These are phyloP conservation scores for Eriocheir sinensis DNA, from an alignment of 1,140 invertebrate genomes.

Conservation along the genomic window DNA sequence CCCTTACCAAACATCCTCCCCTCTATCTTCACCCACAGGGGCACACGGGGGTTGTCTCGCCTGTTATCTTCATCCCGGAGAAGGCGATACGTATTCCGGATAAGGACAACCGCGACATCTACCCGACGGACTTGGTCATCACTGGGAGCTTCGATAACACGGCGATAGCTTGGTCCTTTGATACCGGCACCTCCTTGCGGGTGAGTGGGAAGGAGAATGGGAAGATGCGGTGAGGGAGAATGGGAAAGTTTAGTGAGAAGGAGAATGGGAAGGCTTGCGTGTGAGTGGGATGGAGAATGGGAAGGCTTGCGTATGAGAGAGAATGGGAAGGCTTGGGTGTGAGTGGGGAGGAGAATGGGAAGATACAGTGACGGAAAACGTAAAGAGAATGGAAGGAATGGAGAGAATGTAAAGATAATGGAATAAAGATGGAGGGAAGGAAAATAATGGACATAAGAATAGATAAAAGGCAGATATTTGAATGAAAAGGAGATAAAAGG, in stretches of 20 bases:
- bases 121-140: slow-evolving; percentile 81
- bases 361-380: neutral
- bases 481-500: neutral
- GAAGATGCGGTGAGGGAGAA: neutral
- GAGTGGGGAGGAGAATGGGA: neutral
- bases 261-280: neutral
- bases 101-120: slow-evolving; percentile 79
- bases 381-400: no score
- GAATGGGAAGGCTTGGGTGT: no score
- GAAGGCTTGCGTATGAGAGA: no score
- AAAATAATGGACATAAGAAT: no score
- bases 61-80: slow-evolving; percentile 83
- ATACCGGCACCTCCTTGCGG: slow-evolving; percentile 71
- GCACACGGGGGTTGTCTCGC: slow-evolving; percentile 83
- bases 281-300: neutral
- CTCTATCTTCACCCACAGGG: slow-evolving; percentile 80
- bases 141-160: slow-evolving; percentile 84
- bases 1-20: no score
- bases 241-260: neutral
- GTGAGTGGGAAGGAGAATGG: neutral
- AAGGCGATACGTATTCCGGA: slow-evolving; percentile 81
- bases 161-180: slow-evolving; percentile 83
- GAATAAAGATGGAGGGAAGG: no score
- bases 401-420: no score
- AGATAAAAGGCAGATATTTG: no score